Percentiles rank a stretch among this genome's conserved stretches.
Evolutionary conservation across 2,888 invertebrate genomes (phyloP).

Genomic region (Lissocephala sabroskyi): DNA sequence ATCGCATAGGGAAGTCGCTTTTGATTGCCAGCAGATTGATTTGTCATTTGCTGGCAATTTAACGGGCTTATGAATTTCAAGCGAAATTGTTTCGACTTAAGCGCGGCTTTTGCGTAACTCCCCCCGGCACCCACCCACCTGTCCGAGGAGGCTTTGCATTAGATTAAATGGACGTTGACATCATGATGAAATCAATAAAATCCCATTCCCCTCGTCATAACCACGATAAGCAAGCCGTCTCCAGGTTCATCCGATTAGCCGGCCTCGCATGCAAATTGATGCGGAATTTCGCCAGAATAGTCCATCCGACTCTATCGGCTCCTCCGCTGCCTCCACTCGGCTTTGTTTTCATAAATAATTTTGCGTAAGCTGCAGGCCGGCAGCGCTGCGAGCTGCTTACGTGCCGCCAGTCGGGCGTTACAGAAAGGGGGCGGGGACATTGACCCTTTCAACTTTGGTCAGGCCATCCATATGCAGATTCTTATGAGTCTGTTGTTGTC

Average conservation of each 20-base stretch:
- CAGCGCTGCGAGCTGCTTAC: conserved; percentile 36
- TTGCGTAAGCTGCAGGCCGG: conserved; percentile 53
- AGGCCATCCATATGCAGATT: conserved; percentile 37
- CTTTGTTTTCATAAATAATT: conserved; percentile 54
- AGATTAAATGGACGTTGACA: conserved; percentile 49
- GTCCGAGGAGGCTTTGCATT: conserved; percentile 33
- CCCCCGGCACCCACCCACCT: conserved; percentile 28
- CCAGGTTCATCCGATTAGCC: too few relatives aligned
- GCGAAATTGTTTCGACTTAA: too few relatives aligned
- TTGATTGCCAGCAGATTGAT: conserved; percentile 58
- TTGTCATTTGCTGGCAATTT: conserved; percentile 38
- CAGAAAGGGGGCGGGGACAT: conserved; percentile 43
- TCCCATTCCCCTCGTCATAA: too few relatives aligned
- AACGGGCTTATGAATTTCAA: conserved; percentile 1
- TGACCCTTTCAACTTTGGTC: conserved; percentile 54
- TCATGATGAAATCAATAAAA: too few relatives aligned
- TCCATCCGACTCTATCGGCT: conserved; percentile 28
- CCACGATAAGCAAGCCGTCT: too few relatives aligned
- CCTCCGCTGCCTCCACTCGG: conserved; percentile 24
- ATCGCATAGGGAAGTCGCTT: conserved; percentile 24
- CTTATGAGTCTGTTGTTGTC: conserved; percentile 26
- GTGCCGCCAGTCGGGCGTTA: conserved; percentile 27
- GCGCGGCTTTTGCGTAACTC: neutral
- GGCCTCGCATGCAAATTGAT: conserved; percentile 49
- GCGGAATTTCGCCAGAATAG: conserved; percentile 36